A percentile compares a stretch with the other conserved stretches of the same genome.
Conservation (phyloP, 1,140 invertebrate genomes). For the Zaprionus capensis region DNA sequence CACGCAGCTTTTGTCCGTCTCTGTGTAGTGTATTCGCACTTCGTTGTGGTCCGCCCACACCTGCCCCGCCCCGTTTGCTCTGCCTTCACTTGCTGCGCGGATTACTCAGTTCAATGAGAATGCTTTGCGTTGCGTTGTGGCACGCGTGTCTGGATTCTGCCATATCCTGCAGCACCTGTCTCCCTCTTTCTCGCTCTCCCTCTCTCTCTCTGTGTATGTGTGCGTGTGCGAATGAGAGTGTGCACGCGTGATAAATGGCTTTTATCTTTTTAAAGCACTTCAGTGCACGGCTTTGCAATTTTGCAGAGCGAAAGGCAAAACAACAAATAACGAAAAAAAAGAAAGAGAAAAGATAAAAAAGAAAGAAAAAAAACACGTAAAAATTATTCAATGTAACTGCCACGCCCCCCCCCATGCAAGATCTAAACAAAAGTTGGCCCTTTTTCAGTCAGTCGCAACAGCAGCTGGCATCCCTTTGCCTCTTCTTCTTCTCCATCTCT, state of each 20-base stretch:
- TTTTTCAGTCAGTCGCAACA: conserved; percentile 26
- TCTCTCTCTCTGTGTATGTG: background rate
- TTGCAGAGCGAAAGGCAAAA: conserved; percentile 24
- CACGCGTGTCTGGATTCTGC: conserved; percentile 36
- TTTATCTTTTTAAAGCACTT: conserved; percentile 81
- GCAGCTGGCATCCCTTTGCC: conserved; percentile 60
- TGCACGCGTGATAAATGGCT: conserved; percentile 78
- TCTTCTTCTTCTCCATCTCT: background rate
- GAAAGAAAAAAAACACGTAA: conserved; percentile 18
- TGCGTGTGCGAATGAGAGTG: conserved; percentile 35
- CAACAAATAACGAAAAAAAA: conserved; percentile 19
- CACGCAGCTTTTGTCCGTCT: background rate
- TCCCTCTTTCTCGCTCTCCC: background rate
- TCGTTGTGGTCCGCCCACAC: background rate
- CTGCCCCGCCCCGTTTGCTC: background rate
- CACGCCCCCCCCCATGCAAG: conserved; percentile 45
- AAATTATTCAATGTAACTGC: conserved; percentile 63
- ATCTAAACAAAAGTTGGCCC: conserved; percentile 46
- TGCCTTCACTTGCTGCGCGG: conserved; percentile 23
- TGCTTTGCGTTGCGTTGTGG: conserved; percentile 20
- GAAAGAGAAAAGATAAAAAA: conserved; percentile 19
- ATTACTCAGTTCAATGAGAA: conserved; percentile 64
- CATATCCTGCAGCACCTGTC: conserved; percentile 42
- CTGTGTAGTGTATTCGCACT: background rate
- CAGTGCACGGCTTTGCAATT: conserved; percentile 63